phyloP scores from a whole-genome alignment of 2,888 invertebrate species.

The Phengaris arion region DNA sequence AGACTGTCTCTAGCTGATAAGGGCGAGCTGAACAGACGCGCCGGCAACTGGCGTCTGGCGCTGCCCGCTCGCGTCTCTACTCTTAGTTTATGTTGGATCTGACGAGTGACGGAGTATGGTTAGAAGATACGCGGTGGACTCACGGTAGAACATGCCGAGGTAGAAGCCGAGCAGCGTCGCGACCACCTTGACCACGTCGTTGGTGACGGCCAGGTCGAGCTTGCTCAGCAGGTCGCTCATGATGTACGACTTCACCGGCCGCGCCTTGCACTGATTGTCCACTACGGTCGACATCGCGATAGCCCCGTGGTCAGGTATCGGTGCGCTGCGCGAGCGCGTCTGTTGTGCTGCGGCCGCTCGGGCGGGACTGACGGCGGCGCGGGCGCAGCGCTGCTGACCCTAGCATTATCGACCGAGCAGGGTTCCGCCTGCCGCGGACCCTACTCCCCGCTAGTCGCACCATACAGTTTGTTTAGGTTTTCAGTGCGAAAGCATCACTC shows the following conservation, averaged over 20 bases:
- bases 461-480: background rate
- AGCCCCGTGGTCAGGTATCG: background rate
- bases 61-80: background rate
- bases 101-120: too few relatives aligned
- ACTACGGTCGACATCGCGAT: conserved; percentile 47
- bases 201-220: conserved; percentile 61
- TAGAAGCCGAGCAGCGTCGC: conserved; percentile 65
- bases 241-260: conserved; percentile 67
- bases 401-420: conserved; percentile 9
- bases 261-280: conserved; percentile 64
- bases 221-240: conserved; percentile 73
- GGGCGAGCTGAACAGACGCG: background rate
- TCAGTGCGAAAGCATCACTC: background rate
- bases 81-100: background rate
- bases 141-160: conserved; percentile 66
- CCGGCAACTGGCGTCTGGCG: background rate
- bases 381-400: conserved; percentile 15
- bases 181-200: conserved; percentile 62
- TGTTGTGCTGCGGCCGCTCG: conserved; percentile 9
- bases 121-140: conserved; percentile 42
- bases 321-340: background rate
- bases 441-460: too few relatives aligned
- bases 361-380: conserved; percentile 8
- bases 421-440: background rate
- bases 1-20: background rate